Percentiles rank a stretch among this genome's conserved stretches.
Conservation (phyloP, 2,113 vertebrate species). For the Callospermophilus lateralis region DNA sequence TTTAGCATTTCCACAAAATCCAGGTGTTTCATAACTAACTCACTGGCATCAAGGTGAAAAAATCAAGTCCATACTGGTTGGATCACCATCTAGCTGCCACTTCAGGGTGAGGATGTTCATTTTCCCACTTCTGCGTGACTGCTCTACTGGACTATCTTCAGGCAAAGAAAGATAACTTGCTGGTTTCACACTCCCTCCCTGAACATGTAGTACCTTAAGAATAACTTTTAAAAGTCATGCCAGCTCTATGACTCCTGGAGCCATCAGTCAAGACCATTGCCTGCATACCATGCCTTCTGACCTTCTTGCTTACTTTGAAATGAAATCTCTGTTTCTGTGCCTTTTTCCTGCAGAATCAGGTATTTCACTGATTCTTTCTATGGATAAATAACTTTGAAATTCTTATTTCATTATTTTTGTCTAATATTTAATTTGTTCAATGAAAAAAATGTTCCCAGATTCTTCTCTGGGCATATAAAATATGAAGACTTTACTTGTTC, state of each 20-base stretch:
- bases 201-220: accelerated
- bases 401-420: not conserved
- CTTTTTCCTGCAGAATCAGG: not conserved
- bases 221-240: not conserved
- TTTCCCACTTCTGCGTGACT: not conserved
- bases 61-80: accelerated
- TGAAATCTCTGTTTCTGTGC: not conserved
- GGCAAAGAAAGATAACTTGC: not conserved
- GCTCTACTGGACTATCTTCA: not conserved
- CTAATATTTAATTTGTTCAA: not conserved
- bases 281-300: not conserved
- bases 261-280: not conserved
- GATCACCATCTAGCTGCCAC: accelerated
- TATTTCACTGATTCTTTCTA: not conserved
- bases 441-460: not conserved
- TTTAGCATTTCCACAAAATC: not conserved
- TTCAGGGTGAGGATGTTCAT: not conserved
- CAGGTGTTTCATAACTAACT: not conserved
- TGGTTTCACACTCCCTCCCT: accelerated
- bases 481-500: not conserved
- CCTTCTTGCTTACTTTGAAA: not conserved
- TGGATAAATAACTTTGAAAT: not conserved
- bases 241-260: not conserved
- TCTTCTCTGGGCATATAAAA: not conserved
- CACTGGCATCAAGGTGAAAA: not conserved